Base-by-base conservation (phyloP, 2,888 invertebrate genomes). In the Mesopsocus fuscifrons region DNA sequence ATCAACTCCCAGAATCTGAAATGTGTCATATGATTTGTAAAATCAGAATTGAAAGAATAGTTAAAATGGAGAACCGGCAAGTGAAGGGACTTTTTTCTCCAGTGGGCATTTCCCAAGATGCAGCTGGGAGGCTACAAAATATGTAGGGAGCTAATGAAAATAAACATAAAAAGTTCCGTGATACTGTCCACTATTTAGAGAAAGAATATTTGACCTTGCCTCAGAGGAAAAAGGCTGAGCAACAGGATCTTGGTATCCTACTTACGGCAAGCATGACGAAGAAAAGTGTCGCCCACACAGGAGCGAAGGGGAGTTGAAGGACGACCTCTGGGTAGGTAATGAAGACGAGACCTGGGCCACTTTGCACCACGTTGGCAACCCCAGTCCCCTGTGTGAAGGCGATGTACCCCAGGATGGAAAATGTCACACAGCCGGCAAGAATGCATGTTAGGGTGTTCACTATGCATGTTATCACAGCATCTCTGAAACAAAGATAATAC, bases 241-340 rank as follows among this genome's bases (percentile, higher is more conserved):
- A n/a, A n/a, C n/a, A n/a, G n/a, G n/a, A n/a, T n/a, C n/a, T n/a
- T n/a, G n/a, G n/a, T n/a, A n/a, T n/a, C n/a, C n/a, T n/a, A n/a
- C 49, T 49, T 45, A 71, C 71, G 53, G 69, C 59, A 18, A 80
- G 62, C 80, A 81, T 81, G 47, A 77, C 60, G 61, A 81, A 81
- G 61, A 80, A 81, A 48, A 75, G 70, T 15, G 71, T 62, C 0
- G 78, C 71, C 77, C 78, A 82, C 47, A 76, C 65, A 1, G 75
- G 69, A 5, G 78, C 71, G n/a, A 73, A 74, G 2, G 78, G 78
- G 53, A 82, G 62, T 44, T 76, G 75, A 13, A 78, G 64, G 32
- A 82, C 71, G 22, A 79, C 78, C 58, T 79, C 77, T 2, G 79
- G 79, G 58, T 79, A 80, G 2, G 77, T 79, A 22, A 78, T 65